phyloP scores from a whole-genome alignment of 2,888 invertebrate species.

The Dicranocentrus wangi region DNA sequence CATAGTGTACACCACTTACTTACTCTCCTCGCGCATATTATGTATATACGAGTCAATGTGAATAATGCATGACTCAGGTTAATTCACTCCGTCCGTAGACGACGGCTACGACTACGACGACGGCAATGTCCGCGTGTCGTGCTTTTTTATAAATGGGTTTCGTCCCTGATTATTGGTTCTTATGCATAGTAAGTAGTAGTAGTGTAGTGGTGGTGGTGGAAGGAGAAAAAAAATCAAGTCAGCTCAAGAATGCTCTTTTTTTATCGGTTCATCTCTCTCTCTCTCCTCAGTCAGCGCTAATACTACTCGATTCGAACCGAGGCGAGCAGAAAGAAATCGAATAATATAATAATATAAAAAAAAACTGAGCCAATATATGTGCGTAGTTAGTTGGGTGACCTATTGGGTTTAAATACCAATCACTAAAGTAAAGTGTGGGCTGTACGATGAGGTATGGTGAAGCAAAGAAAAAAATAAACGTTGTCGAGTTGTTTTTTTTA shows the following conservation, averaged over 20 bases:
- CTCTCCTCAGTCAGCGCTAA: too few species aligned
- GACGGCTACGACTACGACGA: too few species aligned
- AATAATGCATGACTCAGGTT: slow-evolving; percentile 57
- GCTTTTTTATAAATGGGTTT: slow-evolving; percentile 12
- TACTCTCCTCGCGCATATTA: neutral
- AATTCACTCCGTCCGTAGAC: slow-evolving; percentile 21
- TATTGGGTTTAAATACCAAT: too few species aligned
- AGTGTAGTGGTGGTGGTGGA: neutral
- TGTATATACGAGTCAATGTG: slow-evolving; percentile 29
- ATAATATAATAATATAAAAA: too few species aligned
- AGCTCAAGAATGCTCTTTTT: slow-evolving; percentile 22
- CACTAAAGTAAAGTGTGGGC: too few species aligned
- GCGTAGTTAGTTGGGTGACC: too few species aligned
- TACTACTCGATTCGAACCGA: too few species aligned
- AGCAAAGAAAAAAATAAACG: too few species aligned
- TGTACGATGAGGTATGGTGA: too few species aligned
- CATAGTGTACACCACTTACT: slow-evolving; percentile 28
- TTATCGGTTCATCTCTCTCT: slow-evolving; percentile 33
- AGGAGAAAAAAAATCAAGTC: neutral
- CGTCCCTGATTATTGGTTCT: slow-evolving; percentile 35
- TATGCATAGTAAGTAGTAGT: slow-evolving; percentile 4
- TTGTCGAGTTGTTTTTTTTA: too few species aligned
- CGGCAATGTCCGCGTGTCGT: slow-evolving; percentile 17
- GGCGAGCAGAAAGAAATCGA: too few species aligned
- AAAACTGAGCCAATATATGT: too few species aligned